Evolutionary conservation across 23 tunicate genomes (phyloP), one percentile per base, ranked within the genome.

Genomic region (Ascidia mentula): DNA sequence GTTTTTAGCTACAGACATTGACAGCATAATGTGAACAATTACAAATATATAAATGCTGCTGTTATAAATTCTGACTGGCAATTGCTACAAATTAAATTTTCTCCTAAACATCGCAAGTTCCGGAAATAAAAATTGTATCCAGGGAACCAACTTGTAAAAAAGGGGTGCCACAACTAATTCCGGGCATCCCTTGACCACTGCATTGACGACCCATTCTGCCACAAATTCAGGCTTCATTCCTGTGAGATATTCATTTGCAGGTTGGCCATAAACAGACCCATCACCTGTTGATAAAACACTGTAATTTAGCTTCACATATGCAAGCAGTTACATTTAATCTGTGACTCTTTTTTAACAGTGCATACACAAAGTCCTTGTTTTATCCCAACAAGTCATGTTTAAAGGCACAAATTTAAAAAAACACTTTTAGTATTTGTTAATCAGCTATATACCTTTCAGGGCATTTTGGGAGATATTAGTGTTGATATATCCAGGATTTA

Each of bases 401-500:
- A 42, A 42, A 42, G 15, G 15, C 53, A 42, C 53, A 42, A 42
- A n/a, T n/a, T n/a, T n/a, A n/a, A n/a, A n/a, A n/a, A n/a, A n/a
- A n/a, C n/a, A n/a, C n/a, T n/a, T n/a, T n/a, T n/a, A n/a, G n/a
- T n/a, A n/a, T n/a, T n/a, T n/a, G n/a, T n/a, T 53, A 3, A 53
- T 53, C 13, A 6, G 13, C 4, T 9, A 20, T 9, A 20, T 9
- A 53, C 65, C 65, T 53, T 53, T 53, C 22, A 53, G 65, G 24
- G 65, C 65, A 9, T 53, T 53, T 53, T 53, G 22, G 22, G 65
- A 53, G 22, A 53, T 53, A 28, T 53, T 53, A 28, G 65, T 53
- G 13, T 53, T 53, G 13, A 53, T 53, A 28, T 53, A 53, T 20
- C 65, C 65, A 53, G 65, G 65, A 53, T 53, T 72, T 4, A 90